These are phyloP conservation scores for Spilosoma lubricipeda DNA, from an alignment of 2,888 invertebrate genomes.

Conservation along the genomic window DNA sequence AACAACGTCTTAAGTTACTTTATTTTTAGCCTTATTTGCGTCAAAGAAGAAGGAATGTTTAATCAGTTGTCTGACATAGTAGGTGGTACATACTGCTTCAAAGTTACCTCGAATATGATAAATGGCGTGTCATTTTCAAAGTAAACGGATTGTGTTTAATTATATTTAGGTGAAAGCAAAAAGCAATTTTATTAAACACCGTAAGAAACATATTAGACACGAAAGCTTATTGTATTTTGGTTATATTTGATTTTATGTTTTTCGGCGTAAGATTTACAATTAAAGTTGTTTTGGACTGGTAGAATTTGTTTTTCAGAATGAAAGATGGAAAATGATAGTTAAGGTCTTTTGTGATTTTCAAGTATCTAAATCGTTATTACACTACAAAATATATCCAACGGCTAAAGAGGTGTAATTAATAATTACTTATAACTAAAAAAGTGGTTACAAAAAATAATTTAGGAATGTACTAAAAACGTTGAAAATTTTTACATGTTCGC, in stretches of 20 bases:
- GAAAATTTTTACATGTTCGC: not conserved
- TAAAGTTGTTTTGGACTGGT: not conserved
- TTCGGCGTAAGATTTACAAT: not conserved
- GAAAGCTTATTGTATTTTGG: not conserved
- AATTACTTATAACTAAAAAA: too few species aligned
- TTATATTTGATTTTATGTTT: not conserved
- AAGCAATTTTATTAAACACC: not conserved
- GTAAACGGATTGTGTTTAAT: not conserved
- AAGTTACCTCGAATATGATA: not conserved
- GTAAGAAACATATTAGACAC: not conserved
- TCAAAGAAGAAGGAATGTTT: conserved; percentile 16
- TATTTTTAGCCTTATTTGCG: conserved; percentile 6
- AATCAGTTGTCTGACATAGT: conserved; percentile 19
- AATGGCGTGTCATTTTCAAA: conserved; percentile 1
- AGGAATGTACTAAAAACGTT: not conserved
- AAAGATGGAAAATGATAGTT: not conserved
- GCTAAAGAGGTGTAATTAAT: not conserved
- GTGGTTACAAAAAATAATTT: too few species aligned
- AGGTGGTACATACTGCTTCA: conserved; percentile 9
- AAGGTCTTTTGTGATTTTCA: not conserved
- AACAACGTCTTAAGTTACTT: not conserved
- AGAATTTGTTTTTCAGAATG: not conserved
- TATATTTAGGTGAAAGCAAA: not conserved
- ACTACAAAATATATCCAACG: not conserved
- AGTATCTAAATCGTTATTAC: not conserved